A percentile compares a stretch with the other conserved stretches of the same genome.
phyloP scores from a whole-genome alignment of 1,140 invertebrate genomes.

The Frieseomelitta varia region DNA sequence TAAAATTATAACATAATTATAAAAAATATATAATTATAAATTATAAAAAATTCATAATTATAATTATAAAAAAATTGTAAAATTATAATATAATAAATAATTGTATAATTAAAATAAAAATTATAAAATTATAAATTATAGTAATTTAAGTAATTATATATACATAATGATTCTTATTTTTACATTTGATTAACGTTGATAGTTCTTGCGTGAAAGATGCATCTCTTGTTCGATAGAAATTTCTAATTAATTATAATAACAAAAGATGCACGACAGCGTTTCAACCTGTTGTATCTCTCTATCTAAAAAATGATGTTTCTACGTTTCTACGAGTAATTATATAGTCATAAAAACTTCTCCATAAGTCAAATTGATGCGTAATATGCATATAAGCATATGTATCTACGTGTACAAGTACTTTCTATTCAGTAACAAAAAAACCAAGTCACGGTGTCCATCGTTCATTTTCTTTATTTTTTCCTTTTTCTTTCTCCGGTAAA shows the following conservation, averaged over 20 bases:
- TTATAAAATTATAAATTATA: too few relatives aligned
- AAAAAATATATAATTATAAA: too few relatives aligned
- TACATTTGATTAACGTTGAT: not conserved
- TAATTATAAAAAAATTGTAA: too few relatives aligned
- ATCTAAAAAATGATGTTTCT: not conserved
- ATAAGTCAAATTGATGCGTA: not conserved
- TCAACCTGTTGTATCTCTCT: not conserved
- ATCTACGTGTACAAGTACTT: not conserved
- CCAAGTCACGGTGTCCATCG: not conserved
- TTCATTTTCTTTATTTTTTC: not conserved
- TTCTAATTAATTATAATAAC: not conserved
- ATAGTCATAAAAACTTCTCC: not conserved
- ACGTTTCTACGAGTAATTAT: not conserved
- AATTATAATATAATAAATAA: too few relatives aligned
- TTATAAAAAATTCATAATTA: too few relatives aligned
- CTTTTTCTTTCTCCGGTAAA: not conserved
- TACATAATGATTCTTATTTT: too few relatives aligned
- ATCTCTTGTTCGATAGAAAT: not conserved
- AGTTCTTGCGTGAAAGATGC: not conserved
- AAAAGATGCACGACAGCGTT: not conserved
- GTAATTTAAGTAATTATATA: too few relatives aligned
- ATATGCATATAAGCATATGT: not conserved
- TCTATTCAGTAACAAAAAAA: not conserved
- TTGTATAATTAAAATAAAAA: too few relatives aligned
- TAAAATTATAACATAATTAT: too few relatives aligned